Evolutionary conservation across 37 sponge, comb jelly and placozoan genomes (phyloP).

Genomic region (Beroe forskalii): DNA sequence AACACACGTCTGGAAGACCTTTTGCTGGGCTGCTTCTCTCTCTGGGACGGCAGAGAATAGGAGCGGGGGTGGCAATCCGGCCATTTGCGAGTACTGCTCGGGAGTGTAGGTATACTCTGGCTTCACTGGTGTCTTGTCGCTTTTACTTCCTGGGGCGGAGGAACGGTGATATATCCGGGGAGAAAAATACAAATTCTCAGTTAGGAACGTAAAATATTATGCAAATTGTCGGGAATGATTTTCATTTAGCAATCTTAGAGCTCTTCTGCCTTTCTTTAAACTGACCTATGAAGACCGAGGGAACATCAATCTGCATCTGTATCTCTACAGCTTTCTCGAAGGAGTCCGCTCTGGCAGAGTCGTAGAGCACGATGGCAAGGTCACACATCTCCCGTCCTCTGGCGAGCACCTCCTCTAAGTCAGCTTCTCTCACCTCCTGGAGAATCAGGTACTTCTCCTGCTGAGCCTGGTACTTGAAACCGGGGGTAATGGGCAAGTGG

Average conservation of each 20-base stretch:
- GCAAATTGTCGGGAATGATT: no score
- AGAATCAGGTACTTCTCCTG: constrained; percentile 53
- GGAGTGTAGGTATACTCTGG: constrained; percentile 47
- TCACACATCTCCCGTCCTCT: constrained; percentile 69
- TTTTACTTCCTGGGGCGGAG: constrained; percentile 17
- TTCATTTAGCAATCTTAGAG: no score
- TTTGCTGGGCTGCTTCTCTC: constrained; percentile 12
- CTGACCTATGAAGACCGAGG: constrained; percentile 56
- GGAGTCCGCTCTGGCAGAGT: constrained; percentile 69
- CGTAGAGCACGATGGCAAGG: constrained; percentile 79
- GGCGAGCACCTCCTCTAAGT: constrained; percentile 4
- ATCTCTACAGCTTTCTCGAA: constrained; percentile 72
- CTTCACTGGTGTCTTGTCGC: constrained; percentile 51
- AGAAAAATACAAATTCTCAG: no score
- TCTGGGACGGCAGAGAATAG: constrained; percentile 53
- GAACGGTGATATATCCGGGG: no score
- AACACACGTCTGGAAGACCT: constrained; percentile 49
- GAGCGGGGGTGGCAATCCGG: constrained; percentile 35
- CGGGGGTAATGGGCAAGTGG: no score
- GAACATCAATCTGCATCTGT: constrained; percentile 21
- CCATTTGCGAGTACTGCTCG: constrained; percentile 57
- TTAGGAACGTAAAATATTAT: no score
- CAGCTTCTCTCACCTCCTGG: neutral
- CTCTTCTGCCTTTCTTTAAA: no score
- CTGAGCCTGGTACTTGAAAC: constrained; percentile 42